Evolutionary conservation across 1,140 invertebrate species (phyloP).

Genomic region (Brachionus rubens): DNA sequence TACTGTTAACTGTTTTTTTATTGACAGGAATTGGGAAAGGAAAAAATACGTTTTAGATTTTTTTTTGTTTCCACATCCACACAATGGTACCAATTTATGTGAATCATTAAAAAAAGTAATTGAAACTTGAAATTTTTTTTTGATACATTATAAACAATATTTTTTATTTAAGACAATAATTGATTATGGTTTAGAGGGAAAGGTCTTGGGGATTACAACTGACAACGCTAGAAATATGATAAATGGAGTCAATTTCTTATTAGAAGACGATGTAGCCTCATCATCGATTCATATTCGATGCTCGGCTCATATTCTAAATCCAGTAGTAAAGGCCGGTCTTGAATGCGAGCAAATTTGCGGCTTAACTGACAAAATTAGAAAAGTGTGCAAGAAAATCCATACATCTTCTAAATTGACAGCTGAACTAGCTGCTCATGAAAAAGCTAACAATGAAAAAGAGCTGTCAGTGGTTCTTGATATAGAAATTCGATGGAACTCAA

Average conservation of each 20-base stretch:
- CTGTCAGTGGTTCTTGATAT: no score
- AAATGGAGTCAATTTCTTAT: not conserved
- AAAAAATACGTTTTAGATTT: not conserved
- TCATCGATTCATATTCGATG: not conserved
- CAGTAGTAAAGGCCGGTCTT: not conserved
- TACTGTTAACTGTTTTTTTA: constrained; percentile 7
- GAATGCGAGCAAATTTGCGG: no score
- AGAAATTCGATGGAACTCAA: not conserved
- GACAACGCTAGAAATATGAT: constrained; percentile 9
- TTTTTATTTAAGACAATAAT: not conserved
- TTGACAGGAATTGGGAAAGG: not conserved
- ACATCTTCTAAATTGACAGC: no score
- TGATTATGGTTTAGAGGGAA: not conserved
- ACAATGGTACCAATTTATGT: not conserved
- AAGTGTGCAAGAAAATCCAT: no score
- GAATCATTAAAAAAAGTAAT: constrained; percentile 22
- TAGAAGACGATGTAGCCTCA: not conserved
- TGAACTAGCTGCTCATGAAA: no score
- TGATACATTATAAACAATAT: not conserved
- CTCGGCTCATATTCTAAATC: constrained; percentile 8
- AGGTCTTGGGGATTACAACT: not conserved
- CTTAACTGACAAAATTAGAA: no score
- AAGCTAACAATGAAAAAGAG: no score
- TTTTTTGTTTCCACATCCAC: constrained; percentile 9
- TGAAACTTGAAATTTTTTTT: constrained; percentile 2